Conservation (phyloP, 2,888 invertebrate species). For the Gerris lacustris region DNA sequence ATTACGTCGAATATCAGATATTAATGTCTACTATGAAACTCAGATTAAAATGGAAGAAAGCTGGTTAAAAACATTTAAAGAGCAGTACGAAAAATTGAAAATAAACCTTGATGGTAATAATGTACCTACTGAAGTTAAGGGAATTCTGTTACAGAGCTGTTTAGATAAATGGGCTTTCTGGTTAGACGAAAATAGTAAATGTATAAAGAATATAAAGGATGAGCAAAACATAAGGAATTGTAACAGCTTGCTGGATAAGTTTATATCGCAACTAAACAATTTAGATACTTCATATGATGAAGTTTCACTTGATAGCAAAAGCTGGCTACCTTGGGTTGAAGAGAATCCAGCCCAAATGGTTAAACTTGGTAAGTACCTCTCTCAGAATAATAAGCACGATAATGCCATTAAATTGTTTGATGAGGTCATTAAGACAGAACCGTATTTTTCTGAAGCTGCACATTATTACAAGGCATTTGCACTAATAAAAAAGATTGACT, state of each 20-base stretch:
- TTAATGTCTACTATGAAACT: constrained; percentile 27
- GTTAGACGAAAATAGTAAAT: constrained; percentile 28
- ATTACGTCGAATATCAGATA: constrained; percentile 27
- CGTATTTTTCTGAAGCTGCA: too few species aligned
- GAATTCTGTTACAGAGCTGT: constrained; percentile 26
- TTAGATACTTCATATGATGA: neutral
- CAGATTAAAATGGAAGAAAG: constrained; percentile 29
- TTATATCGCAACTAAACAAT: neutral
- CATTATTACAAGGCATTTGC: too few species aligned
- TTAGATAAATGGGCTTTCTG: constrained; percentile 32
- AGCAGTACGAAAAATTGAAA: constrained; percentile 24
- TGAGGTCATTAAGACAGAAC: too few species aligned
- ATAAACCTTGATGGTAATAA: neutral
- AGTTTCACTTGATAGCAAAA: too few species aligned
- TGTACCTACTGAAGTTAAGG: constrained; percentile 20
- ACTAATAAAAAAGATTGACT: too few species aligned
- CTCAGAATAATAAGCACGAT: too few species aligned
- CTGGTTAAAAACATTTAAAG: constrained; percentile 26
- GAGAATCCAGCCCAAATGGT: neutral
- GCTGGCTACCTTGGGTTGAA: neutral
- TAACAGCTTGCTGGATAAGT: neutral
- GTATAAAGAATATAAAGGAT: constrained; percentile 8
- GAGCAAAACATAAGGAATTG: neutral
- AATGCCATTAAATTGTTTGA: too few species aligned
- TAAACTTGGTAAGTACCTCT: constrained; percentile 11